Percentiles rank a stretch among this genome's conserved stretches.
phyloP scores from a whole-genome alignment of 2,888 invertebrate species.

The Cordilura impudica region DNA sequence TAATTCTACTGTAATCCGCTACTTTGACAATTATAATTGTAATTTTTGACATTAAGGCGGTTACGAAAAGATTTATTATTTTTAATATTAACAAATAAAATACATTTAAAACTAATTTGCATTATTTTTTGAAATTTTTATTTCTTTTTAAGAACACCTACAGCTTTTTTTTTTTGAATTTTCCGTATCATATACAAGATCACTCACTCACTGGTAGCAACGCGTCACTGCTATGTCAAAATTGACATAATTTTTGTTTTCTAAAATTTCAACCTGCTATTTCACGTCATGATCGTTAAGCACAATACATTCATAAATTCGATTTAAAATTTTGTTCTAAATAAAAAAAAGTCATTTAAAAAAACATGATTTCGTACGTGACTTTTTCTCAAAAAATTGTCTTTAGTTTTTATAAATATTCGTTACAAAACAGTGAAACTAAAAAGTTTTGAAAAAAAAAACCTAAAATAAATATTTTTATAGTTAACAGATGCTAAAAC shows the following conservation, averaged over 20 bases:
- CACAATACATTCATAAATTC: slow-evolving; percentile 6
- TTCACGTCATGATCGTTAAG: slow-evolving; percentile 7
- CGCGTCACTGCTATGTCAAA: background rate
- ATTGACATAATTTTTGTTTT: background rate
- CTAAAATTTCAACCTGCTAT: slow-evolving; percentile 40
- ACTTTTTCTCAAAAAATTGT: slow-evolving; percentile 54
- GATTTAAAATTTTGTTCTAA: slow-evolving; percentile 13
- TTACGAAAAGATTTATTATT: slow-evolving; percentile 32
- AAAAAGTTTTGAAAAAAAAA: background rate
- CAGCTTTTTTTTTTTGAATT: background rate
- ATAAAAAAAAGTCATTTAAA: background rate
- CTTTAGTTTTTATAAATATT: slow-evolving; percentile 5
- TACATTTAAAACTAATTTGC: background rate
- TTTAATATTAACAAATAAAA: slow-evolving; percentile 21
- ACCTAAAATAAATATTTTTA: slow-evolving; percentile 57
- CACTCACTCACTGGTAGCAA: background rate
- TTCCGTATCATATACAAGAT: no score
- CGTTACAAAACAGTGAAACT: slow-evolving; percentile 1
- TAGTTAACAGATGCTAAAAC: slow-evolving; percentile 53
- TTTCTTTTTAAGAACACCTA: slow-evolving; percentile 11
- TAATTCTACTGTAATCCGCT: slow-evolving; percentile 58
- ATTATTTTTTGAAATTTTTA: background rate
- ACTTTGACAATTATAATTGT: slow-evolving; percentile 61
- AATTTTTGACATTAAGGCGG: slow-evolving; percentile 48
- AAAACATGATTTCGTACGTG: slow-evolving; percentile 53